These are phyloP conservation scores for Falco concolor DNA, from an alignment of 2,797 vertebrate genomes.

Conservation along the genomic window DNA sequence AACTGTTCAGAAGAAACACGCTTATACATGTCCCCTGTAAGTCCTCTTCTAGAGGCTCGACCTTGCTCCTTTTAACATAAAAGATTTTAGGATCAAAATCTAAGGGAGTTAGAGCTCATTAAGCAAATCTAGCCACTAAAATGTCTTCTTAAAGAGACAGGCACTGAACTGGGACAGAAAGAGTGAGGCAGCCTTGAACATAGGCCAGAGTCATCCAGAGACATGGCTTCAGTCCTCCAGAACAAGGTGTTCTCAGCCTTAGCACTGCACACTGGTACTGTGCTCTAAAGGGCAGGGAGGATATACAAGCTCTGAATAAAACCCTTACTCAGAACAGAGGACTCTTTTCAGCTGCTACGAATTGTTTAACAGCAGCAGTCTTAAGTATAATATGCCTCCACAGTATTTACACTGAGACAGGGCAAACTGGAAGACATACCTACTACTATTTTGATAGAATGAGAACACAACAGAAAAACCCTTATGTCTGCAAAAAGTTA, in stretches of 20 bases:
- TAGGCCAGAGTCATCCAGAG: neutral
- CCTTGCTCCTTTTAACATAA: neutral
- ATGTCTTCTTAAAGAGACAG: neutral
- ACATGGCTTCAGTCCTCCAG: neutral
- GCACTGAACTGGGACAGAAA: neutral
- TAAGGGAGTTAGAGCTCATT: neutral
- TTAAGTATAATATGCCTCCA: neutral
- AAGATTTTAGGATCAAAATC: neutral
- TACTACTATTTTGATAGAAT: neutral
- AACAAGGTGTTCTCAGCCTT: neutral
- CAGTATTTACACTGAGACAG: neutral
- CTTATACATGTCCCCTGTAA: neutral
- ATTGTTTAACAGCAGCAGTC: neutral
- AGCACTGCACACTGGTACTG: neutral
- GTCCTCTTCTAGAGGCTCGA: neutral
- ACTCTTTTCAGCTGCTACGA: neutral
- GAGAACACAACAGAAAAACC: neutral
- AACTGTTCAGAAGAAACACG: neutral
- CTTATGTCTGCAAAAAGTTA: neutral
- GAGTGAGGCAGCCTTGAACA: neutral
- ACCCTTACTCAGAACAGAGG: neutral
- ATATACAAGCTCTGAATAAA: neutral
- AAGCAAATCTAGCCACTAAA: neutral
- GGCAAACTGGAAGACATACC: neutral
- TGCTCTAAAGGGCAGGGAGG: neutral